phyloP scores from a whole-genome alignment of 1,140 invertebrate species.

The Protaetia brevitarsis region DNA sequence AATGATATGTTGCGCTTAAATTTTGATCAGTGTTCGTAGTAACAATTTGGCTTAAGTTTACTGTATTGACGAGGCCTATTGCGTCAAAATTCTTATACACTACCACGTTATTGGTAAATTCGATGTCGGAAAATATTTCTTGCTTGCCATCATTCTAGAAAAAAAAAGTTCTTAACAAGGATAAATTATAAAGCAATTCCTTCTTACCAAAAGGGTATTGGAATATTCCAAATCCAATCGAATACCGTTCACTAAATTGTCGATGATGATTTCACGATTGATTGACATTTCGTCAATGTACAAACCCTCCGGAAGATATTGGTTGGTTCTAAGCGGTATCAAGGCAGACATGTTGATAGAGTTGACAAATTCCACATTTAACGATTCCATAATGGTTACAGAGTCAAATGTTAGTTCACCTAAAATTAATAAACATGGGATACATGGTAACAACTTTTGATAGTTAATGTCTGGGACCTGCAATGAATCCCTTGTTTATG shows the following conservation, averaged over 20 bases:
- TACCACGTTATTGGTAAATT: constrained; percentile 43
- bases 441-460: neutral
- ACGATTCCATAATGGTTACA: constrained; percentile 31
- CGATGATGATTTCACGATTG: constrained; percentile 35
- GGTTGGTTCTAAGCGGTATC: constrained; percentile 36
- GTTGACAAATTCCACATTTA: constrained; percentile 38
- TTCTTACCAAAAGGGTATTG: constrained; percentile 40
- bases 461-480: constrained; percentile 26
- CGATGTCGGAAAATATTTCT: constrained; percentile 36
- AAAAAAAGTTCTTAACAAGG: neutral
- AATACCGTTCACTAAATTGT: constrained; percentile 37
- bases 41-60: constrained; percentile 39
- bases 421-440: constrained; percentile 24
- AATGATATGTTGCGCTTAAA: constrained; percentile 37
- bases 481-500: constrained; percentile 35
- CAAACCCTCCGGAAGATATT: constrained; percentile 34
- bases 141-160: constrained; percentile 37
- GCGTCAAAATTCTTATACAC: constrained; percentile 39
- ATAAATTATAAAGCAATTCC: neutral
- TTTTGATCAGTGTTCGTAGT: constrained; percentile 44
- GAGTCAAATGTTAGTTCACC: constrained; percentile 35
- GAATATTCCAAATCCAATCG: constrained; percentile 30
- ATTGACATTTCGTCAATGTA: constrained; percentile 20
- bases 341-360: constrained; percentile 37
- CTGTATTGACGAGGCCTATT: constrained; percentile 40